Evolutionary conservation across 2,797 vertebrate species (phyloP).

Genomic region (Xenentodon cancila): DNA sequence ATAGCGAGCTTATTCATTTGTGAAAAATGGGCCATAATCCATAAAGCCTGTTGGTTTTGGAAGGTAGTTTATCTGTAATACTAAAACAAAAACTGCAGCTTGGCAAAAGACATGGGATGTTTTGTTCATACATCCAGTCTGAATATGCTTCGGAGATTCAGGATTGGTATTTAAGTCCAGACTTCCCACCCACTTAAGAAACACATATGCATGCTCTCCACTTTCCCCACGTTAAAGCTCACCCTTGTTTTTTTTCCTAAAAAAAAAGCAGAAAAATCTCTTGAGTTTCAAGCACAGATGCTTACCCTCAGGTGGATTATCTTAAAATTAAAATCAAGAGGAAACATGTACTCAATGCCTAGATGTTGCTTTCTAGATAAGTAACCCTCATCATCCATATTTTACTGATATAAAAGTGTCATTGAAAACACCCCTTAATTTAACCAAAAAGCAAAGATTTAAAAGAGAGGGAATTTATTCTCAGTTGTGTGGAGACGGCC

Average conservation of each 20-base stretch:
- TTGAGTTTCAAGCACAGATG: neutral
- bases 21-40: conserved; percentile 34
- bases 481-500: conserved; percentile 16
- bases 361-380: conserved; percentile 17
- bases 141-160: conserved; percentile 20
- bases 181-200: conserved; percentile 25
- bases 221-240: conserved; percentile 14
- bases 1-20: conserved; percentile 35
- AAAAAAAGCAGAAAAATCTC: conserved; percentile 9
- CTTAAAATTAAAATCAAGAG: conserved; percentile 30
- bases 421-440: conserved; percentile 24
- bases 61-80: conserved; percentile 20
- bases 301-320: conserved; percentile 34
- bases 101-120: conserved; percentile 1
- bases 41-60: conserved; percentile 27
- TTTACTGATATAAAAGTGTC: conserved; percentile 22
- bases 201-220: conserved; percentile 11
- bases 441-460: conserved; percentile 32
- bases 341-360: conserved; percentile 9
- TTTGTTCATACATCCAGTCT: conserved; percentile 8
- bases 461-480: conserved; percentile 18
- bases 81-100: conserved; percentile 14
- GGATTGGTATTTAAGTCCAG: conserved; percentile 25
- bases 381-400: neutral
- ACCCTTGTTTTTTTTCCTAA: conserved; percentile 6